Conservation (phyloP, 2,797 vertebrate species). For the Hemitrygon akajei region DNA sequence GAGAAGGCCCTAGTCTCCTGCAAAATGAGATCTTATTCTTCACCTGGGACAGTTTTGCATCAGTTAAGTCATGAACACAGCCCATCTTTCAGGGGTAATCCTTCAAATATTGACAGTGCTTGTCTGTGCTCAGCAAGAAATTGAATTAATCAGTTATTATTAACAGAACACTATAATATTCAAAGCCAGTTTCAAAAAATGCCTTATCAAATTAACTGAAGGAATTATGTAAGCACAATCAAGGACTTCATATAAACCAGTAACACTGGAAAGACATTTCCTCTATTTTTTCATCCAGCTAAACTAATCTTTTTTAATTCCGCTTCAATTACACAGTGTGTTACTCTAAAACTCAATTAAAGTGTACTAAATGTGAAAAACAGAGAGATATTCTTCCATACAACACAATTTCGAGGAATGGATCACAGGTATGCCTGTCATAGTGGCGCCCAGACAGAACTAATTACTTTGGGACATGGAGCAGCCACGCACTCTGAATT, state of each 20-base stretch:
- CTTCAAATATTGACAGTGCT: neutral
- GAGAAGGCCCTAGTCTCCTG: no score
- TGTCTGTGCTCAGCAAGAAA: neutral
- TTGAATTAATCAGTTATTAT: neutral
- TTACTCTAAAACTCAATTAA: constrained; percentile 4
- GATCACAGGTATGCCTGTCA: neutral
- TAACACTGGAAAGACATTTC: neutral
- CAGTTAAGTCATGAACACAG: neutral
- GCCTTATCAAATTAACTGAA: neutral
- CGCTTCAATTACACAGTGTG: constrained; percentile 16
- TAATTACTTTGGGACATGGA: neutral
- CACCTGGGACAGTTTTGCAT: neutral
- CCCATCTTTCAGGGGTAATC: neutral
- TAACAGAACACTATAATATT: neutral
- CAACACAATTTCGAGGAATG: neutral
- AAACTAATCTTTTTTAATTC: constrained; percentile 16
- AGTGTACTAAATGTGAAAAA: neutral
- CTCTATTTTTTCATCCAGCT: neutral
- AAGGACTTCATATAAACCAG: neutral
- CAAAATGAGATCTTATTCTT: neutral
- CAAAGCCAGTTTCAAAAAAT: neutral
- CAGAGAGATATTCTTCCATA: neutral
- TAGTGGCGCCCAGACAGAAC: neutral
- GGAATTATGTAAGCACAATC: neutral
- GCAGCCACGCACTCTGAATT: neutral